These are phyloP conservation scores for Agrilus cyanescens DNA, from an alignment of 2,888 invertebrate species.

Conservation along the genomic window DNA sequence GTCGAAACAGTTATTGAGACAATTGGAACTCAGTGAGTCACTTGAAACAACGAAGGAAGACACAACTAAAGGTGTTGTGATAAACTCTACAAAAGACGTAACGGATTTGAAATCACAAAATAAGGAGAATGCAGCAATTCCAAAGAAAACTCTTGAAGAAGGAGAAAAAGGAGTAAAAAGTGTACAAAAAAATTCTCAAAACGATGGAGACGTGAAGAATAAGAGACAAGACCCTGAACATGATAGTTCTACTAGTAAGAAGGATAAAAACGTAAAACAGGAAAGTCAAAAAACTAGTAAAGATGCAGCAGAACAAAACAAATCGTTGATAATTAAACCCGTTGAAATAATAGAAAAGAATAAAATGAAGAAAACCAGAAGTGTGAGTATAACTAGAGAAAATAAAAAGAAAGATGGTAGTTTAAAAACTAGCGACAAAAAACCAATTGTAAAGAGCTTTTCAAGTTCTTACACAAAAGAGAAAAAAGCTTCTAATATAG, in stretches of 20 bases:
- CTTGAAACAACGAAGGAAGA: background rate
- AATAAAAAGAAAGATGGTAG: background rate
- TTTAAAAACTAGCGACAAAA: background rate
- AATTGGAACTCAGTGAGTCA: background rate
- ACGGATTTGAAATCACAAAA: background rate
- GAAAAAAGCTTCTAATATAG: too few species aligned
- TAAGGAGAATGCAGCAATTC: background rate
- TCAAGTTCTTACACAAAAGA: too few species aligned
- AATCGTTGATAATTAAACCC: background rate
- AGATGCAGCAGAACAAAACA: background rate
- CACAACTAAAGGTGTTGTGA: background rate
- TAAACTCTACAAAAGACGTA: background rate
- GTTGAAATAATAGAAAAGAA: background rate
- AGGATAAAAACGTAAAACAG: background rate
- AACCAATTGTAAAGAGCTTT: too few species aligned
- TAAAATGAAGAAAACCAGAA: background rate
- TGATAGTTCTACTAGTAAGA: background rate
- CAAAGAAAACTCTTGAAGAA: background rate
- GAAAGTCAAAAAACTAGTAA: too few species aligned
- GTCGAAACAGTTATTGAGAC: background rate
- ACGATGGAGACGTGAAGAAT: background rate
- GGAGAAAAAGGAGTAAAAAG: background rate
- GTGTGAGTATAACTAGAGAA: background rate
- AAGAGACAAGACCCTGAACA: conserved; percentile 1
- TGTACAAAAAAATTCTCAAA: background rate